A percentile compares a stretch with the other conserved stretches of the same genome.
These are phyloP conservation scores for Nymphalis io DNA, from an alignment of 1,140 invertebrate genomes.

Conservation along the genomic window DNA sequence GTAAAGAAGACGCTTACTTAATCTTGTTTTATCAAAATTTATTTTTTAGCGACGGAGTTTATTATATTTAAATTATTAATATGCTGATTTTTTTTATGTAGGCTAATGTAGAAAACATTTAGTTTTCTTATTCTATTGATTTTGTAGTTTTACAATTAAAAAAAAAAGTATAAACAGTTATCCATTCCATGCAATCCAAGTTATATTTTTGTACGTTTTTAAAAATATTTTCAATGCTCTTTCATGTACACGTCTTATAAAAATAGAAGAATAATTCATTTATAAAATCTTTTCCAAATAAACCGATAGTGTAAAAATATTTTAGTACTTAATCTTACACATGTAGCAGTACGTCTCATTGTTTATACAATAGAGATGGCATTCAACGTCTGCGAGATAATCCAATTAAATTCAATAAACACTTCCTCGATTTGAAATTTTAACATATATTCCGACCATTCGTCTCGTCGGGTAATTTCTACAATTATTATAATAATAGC, in stretches of 20 bases:
- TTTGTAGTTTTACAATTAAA: no score
- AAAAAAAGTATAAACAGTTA: no score
- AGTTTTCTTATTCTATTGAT: no score
- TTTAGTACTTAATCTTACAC: constrained; percentile 1
- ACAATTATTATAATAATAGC: neutral
- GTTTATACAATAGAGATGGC: constrained; percentile 19
- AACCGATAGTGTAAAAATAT: constrained; percentile 2
- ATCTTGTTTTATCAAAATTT: neutral
- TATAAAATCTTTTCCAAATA: neutral
- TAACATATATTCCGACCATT: neutral
- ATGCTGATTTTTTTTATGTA: no score
- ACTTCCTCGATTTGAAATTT: constrained; percentile 17
- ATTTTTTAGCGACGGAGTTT: neutral
- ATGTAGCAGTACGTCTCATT: no score
- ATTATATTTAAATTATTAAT: no score
- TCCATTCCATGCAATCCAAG: no score
- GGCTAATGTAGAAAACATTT: no score
- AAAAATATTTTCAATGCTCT: no score
- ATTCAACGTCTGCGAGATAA: constrained; percentile 18
- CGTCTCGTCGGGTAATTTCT: constrained; percentile 13
- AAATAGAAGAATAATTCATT: neutral
- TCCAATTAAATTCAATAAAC: constrained; percentile 27
- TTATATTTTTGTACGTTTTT: no score
- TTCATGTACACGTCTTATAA: no score
- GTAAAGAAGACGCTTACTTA: neutral